These are phyloP conservation scores for Argopecten irradians DNA, from an alignment of 1,140 invertebrate species.

Conservation along the genomic window DNA sequence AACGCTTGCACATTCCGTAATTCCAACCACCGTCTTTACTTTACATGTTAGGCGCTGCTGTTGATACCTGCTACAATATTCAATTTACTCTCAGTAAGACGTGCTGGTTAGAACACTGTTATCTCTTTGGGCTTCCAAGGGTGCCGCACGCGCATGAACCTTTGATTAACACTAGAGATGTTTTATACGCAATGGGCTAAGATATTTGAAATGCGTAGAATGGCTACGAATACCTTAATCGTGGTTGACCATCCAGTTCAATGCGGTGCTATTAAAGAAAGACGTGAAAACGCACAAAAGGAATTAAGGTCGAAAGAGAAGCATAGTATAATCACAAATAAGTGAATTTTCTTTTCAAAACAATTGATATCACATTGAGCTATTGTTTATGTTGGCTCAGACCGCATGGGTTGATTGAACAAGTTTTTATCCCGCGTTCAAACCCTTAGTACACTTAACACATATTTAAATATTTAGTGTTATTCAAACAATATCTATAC, in stretches of 20 bases:
- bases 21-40: not conserved
- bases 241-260: not conserved
- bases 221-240: not conserved
- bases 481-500: no score
- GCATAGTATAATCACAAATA: no score
- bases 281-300: not conserved
- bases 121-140: not conserved
- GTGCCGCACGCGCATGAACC: not conserved
- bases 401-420: no score
- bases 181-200: not conserved
- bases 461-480: no score
- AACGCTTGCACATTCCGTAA: not conserved
- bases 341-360: no score
- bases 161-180: not conserved
- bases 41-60: not conserved
- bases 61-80: not conserved
- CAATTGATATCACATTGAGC: no score
- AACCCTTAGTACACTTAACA: no score
- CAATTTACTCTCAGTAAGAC: not conserved
- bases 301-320: not conserved
- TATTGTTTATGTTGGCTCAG: no score
- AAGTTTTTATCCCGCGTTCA: no score
- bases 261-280: not conserved
- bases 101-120: not conserved
- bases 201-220: not conserved